A percentile compares a stretch with the other conserved stretches of the same genome.
phyloP scores from a whole-genome alignment of 1,140 invertebrate genomes.

The Eulimnadia texana region DNA sequence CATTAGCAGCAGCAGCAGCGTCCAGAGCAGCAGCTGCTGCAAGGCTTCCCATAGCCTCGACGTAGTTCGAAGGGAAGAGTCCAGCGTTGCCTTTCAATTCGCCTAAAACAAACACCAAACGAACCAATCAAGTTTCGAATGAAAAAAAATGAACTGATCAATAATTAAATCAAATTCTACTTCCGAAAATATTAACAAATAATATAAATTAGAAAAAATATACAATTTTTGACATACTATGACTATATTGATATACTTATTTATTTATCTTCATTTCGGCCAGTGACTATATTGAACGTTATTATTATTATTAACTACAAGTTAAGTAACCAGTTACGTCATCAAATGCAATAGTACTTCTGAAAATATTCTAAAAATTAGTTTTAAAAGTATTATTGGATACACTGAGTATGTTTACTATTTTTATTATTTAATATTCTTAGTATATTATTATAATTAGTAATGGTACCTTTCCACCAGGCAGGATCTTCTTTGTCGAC shows the following conservation, averaged over 20 bases:
- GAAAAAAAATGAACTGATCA: not conserved
- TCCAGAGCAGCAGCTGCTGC: constrained; percentile 3
- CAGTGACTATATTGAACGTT: no score
- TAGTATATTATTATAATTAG: constrained; percentile 13
- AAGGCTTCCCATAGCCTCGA: constrained; percentile 33
- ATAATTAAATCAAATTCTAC: no score
- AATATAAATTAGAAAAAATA: no score
- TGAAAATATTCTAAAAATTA: no score
- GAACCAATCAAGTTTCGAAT: not conserved
- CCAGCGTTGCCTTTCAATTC: constrained; percentile 36
- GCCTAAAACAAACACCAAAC: not conserved
- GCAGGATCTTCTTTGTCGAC: constrained; percentile 79
- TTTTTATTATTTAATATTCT: constrained; percentile 15
- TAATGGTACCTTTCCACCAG: constrained; percentile 76
- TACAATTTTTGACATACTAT: no score
- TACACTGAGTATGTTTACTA: not conserved
- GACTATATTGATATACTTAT: no score
- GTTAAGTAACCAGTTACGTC: no score
- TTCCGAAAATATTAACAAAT: no score
- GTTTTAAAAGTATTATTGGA: not conserved
- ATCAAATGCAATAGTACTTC: no score
- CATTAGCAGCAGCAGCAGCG: not conserved
- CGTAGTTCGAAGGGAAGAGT: constrained; percentile 85
- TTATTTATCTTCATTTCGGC: no score
- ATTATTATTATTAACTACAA: no score